phyloP scores from a whole-genome alignment of 2,888 invertebrate species.

The Latheticus oryzae region DNA sequence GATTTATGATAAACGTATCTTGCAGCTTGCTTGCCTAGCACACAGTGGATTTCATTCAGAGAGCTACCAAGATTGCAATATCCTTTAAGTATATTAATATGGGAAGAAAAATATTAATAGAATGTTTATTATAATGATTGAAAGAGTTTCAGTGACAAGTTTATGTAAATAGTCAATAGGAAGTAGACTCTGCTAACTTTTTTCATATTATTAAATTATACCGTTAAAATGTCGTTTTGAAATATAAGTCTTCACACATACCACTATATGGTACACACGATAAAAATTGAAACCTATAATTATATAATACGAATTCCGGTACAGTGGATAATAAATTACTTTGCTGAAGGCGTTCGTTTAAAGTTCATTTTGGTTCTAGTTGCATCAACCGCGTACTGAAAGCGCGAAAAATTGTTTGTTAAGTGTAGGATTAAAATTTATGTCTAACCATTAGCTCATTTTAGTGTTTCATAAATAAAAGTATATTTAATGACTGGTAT shows the following conservation, averaged over 20 bases:
- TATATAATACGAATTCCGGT: slow-evolving; percentile 28
- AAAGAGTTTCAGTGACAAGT: slow-evolving; percentile 16
- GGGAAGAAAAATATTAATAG: too few species aligned
- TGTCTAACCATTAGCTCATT: slow-evolving; percentile 6
- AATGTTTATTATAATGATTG: slow-evolving; percentile 8
- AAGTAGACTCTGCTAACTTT: slow-evolving; percentile 4
- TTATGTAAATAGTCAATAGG: slow-evolving; percentile 25
- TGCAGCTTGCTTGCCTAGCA: slow-evolving; percentile 7
- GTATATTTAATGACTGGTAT: not conserved
- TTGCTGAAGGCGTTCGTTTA: slow-evolving; percentile 12
- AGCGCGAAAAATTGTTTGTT: slow-evolving; percentile 11
- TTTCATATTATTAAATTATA: slow-evolving; percentile 2
- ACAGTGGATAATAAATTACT: slow-evolving; percentile 10
- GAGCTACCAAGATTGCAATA: slow-evolving; percentile 17
- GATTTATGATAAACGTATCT: slow-evolving; percentile 24
- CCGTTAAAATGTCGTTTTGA: slow-evolving; percentile 11
- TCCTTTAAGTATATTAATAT: too few species aligned
- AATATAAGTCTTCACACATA: slow-evolving; percentile 31
- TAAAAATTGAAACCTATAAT: slow-evolving; percentile 27
- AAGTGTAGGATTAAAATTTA: slow-evolving; percentile 19
- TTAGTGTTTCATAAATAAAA: slow-evolving; percentile 9
- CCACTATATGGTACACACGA: not conserved
- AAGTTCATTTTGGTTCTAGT: slow-evolving; percentile 18
- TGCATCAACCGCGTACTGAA: not conserved
- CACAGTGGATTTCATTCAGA: too few species aligned